Evolutionary conservation across 2,113 vertebrate genomes (phyloP), one percentile per base, ranked within the genome.

Genomic region (Spermophilus dauricus): DNA sequence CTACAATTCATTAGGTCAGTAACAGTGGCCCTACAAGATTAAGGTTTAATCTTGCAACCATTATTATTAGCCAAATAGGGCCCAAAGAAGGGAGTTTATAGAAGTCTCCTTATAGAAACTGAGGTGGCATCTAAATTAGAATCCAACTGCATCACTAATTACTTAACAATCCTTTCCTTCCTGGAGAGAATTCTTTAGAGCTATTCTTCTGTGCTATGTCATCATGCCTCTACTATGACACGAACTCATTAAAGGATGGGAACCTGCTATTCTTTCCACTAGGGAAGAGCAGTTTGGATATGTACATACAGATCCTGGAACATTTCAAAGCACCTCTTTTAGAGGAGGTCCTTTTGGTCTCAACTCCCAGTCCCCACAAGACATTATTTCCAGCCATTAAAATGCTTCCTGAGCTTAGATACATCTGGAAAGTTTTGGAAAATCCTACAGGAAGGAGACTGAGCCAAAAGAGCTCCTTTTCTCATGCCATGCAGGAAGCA

Each of bases 391-490:
- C 67, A 98, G 96, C 53, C 95, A 97, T 98, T 98, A 98, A 96
- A 97, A 94, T 91, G 93, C 95, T 92, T 96, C 85, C 95, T 96
- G 96, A 97, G 39, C 94, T 98, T 95, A 95, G 95, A 96, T 97
- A 95, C 92, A 97, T 97, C 94, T 97, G 98, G 96, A 98, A 97
- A 97, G 90, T 98, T 98, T 96, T 96, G 94, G 95, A 97, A 98
- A 98, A 98, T 96, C 96, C 95, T 95, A 97, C 96, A 97, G 96
- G 97, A 98, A 97, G 86, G 77, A 96, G 90, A 75, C 56, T 20
- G 42, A 65, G 95, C 95, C 97, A 97, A 91, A 82, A 95, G 77
- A 97, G 53, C 82, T 96, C 90, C 95, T 94, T 97, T 97, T 96
- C 97, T 98, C 94, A 86, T 97, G 94, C 94, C 92, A 89, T 65